phyloP scores from a whole-genome alignment of 2,797 vertebrate species.

The Microctenopoma lineatum region DNA sequence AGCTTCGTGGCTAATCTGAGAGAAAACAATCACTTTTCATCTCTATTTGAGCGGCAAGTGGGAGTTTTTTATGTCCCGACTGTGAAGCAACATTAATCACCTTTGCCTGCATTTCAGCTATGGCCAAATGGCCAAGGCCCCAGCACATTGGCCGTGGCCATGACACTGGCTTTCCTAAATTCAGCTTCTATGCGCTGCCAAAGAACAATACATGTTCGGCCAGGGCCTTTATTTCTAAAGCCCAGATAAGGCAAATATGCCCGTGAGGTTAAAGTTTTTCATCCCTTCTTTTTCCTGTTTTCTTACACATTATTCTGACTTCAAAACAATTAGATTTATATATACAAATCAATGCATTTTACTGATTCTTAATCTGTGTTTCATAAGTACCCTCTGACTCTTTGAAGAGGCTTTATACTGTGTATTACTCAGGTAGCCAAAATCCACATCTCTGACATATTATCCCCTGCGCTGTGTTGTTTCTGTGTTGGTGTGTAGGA shows the following conservation, averaged over 20 bases:
- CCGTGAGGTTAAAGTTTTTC: conserved; percentile 55
- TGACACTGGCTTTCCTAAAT: conserved; percentile 52
- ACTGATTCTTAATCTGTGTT: conserved; percentile 10
- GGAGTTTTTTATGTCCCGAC: conserved; percentile 59
- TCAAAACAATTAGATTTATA: conserved; percentile 20
- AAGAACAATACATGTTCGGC: conserved; percentile 45
- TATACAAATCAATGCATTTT: conserved; percentile 12
- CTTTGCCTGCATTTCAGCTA: conserved; percentile 67
- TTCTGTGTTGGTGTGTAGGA: conserved; percentile 85
- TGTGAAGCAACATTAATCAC: conserved; percentile 74
- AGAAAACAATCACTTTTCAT: conserved; percentile 70
- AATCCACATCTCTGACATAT: conserved; percentile 12
- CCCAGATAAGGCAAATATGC: conserved; percentile 32
- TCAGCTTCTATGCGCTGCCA: conserved; percentile 54
- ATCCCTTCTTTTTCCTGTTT: conserved; percentile 14
- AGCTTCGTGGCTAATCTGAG: conserved; percentile 67
- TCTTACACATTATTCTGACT: conserved; percentile 27
- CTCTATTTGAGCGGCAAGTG: conserved; percentile 66
- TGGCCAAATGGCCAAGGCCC: conserved; percentile 66
- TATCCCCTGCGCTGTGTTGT: conserved; percentile 34
- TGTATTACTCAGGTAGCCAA: not conserved
- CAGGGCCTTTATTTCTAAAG: conserved; percentile 29
- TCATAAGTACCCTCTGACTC: not conserved
- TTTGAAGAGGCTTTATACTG: not conserved
- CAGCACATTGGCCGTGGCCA: conserved; percentile 40